Evolutionary conservation across 2,113 vertebrate species (phyloP), one percentile per base, ranked within the genome.

Genomic region (Phaethon lepturus): DNA sequence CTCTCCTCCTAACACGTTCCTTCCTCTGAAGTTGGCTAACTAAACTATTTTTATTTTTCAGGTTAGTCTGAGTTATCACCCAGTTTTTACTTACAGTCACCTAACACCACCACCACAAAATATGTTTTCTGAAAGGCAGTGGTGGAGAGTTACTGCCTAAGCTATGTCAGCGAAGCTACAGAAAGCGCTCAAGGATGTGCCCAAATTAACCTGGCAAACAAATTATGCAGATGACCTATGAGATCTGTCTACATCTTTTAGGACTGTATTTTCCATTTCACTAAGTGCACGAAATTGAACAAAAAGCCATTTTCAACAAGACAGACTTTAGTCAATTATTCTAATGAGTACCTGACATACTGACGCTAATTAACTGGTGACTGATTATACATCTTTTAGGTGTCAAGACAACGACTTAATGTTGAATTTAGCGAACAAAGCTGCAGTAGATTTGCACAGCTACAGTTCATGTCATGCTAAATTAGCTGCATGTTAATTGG

Each of bases 281-380:
- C 59, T 59, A 90, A 89, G 68, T 26, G 62, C 72, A 59, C 28
- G 81, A 91, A 93, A 95, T 88, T 45, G 90, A 92, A 33, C 45
- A 84, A 91, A 96, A 94, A 80, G 82, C 47, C 56, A 17, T 86
- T 94, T 97, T 62, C 66, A 52, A 78, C 67, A 35, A 77, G 91
- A 68, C 73, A 95, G 93, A 90, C 89, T 90, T 86, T 38, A 95
- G 91, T 75, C 84, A 92, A 22, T 96, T 92, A 82, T 95, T 89
- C 89, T 97, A 96, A 96, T 92, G 90, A 89, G 58, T 74, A 90
- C 88, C 93, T 84, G 93, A 86, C 94, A 76, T 20, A 11, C 20
- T 73, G 87, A 64, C 76, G 87, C 86, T 95, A 95, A 97, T 96
- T 96, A 97, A 96, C 35, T 77, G 71, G 68, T 77, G 90, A 62